Evolutionary conservation across 1,140 invertebrate species (phyloP).

Genomic region (Drosophila willistoni): DNA sequence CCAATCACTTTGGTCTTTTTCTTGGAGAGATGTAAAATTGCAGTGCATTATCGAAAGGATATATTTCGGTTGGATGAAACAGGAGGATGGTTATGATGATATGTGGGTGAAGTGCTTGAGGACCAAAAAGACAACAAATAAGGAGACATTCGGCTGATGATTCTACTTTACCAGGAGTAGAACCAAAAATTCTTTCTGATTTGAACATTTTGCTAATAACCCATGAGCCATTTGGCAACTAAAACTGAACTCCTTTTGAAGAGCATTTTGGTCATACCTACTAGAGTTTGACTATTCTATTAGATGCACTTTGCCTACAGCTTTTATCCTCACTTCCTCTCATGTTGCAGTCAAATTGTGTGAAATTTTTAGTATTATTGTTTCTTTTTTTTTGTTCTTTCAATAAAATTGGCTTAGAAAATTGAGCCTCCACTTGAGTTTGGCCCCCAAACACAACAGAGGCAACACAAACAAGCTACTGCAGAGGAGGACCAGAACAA

Average conservation of each 20-base stretch:
- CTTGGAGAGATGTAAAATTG: not conserved
- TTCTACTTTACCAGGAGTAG: too few relatives aligned
- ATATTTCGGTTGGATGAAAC: not conserved
- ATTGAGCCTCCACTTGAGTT: slow-evolving; percentile 66
- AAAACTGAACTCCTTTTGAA: slow-evolving; percentile 23
- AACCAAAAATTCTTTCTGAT: too few relatives aligned
- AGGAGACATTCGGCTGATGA: too few relatives aligned
- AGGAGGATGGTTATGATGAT: not conserved
- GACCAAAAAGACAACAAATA: not conserved
- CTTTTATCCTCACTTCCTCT: not conserved
- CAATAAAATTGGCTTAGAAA: slow-evolving; percentile 78
- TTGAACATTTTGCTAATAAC: slow-evolving; percentile 46
- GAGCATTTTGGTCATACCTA: slow-evolving; percentile 32
- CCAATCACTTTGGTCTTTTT: slow-evolving; percentile 39
- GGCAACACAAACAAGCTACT: slow-evolving; percentile 13
- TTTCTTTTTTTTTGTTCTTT: slow-evolving; percentile 49
- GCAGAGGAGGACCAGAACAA: not conserved
- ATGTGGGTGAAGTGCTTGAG: not conserved
- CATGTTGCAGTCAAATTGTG: slow-evolving; percentile 26
- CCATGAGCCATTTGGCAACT: slow-evolving; percentile 55
- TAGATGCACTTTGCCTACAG: slow-evolving; percentile 54
- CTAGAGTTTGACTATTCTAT: slow-evolving; percentile 50
- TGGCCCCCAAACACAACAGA: slow-evolving; percentile 18
- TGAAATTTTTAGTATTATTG: slow-evolving; percentile 41
- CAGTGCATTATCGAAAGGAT: not conserved